phyloP scores from a whole-genome alignment of 2,113 vertebrate species.

The Pachypanchax playfairii region DNA sequence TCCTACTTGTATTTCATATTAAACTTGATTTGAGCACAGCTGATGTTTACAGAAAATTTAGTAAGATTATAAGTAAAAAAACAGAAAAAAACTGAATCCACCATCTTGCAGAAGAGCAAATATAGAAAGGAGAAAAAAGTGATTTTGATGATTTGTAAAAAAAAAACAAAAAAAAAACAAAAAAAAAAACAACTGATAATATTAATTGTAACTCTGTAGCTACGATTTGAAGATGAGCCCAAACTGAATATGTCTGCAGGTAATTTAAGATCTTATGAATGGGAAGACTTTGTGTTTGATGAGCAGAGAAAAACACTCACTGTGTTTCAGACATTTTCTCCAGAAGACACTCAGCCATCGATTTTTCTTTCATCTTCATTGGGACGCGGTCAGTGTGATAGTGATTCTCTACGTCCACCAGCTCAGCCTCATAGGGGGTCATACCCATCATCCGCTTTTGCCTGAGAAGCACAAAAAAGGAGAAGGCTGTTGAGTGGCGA shows the following conservation, averaged over 20 bases:
- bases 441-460: conserved; percentile 93
- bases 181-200: no score
- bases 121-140: neutral
- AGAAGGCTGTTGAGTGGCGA: neutral
- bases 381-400: conserved; percentile 81
- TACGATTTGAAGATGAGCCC: neutral
- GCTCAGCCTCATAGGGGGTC: conserved; percentile 84
- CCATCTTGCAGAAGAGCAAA: neutral
- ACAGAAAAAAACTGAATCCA: neutral
- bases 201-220: no score
- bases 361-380: conserved; percentile 87
- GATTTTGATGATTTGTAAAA: no score
- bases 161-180: no score
- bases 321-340: conserved; percentile 84
- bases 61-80: neutral
- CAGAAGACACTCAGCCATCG: conserved; percentile 84
- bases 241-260: neutral
- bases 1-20: conserved; percentile 1
- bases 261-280: conserved; percentile 3
- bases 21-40: neutral
- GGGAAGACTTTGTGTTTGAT: neutral
- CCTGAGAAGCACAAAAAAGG: conserved; percentile 55
- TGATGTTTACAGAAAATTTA: no score
- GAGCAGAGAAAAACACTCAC: conserved; percentile 73
- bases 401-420: conserved; percentile 84